phyloP scores from a whole-genome alignment of 2,888 invertebrate genomes.

The Apamea sordens region DNA sequence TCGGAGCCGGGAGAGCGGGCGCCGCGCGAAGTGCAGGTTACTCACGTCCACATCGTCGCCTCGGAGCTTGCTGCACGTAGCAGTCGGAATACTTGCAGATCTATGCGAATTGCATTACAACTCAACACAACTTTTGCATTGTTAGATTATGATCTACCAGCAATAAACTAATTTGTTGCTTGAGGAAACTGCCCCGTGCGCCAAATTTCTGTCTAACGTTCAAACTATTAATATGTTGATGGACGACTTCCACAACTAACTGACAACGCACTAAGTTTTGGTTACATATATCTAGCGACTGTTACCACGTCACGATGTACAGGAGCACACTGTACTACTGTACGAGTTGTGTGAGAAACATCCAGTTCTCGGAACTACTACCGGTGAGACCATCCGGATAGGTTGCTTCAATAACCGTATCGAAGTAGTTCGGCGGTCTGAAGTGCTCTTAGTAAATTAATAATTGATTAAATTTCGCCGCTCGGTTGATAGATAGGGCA shows the following conservation, averaged over 20 bases:
- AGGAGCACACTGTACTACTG: not conserved
- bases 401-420: not conserved
- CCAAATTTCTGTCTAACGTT: not conserved
- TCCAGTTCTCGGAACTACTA: not conserved
- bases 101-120: slow-evolving; percentile 14
- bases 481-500: not conserved
- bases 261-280: not conserved
- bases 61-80: not conserved
- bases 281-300: not conserved
- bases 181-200: not conserved
- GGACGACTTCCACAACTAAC: slow-evolving; percentile 6
- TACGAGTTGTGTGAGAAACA: not conserved
- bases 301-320: not conserved
- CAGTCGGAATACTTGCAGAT: not conserved
- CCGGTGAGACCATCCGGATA: no score
- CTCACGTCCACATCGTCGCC: not conserved
- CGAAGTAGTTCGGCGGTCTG: not conserved
- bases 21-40: slow-evolving; percentile 14
- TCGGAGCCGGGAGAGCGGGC: not conserved
- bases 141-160: not conserved
- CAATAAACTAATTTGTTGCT: not conserved
- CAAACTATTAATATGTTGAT: not conserved
- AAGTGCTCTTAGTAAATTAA: slow-evolving; percentile 1
- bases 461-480: slow-evolving; percentile 11
- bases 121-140: not conserved